Conservation (phyloP, 2,888 invertebrate species). For the Spodoptera exigua region DNA sequence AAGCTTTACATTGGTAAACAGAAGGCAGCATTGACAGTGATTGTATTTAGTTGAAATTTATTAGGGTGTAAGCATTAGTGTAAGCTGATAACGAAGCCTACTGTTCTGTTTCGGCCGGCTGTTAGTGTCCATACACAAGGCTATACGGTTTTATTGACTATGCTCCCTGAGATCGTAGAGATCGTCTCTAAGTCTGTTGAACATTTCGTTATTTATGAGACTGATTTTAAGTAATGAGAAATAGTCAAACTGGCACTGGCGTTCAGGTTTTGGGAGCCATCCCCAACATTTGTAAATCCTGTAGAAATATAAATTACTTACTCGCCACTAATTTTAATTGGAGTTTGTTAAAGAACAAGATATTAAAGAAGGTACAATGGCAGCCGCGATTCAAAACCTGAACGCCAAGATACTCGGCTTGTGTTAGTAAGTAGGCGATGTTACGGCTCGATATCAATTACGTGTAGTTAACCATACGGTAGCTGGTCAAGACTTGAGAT, state of each 20-base stretch:
- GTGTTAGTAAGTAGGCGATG: slow-evolving; percentile 69
- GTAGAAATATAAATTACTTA: neutral
- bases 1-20: slow-evolving; percentile 37
- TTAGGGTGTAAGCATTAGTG: slow-evolving; percentile 76
- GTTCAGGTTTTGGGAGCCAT: slow-evolving; percentile 58
- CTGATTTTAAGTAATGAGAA: slow-evolving; percentile 86
- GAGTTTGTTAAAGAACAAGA: too few species aligned
- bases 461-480: slow-evolving; percentile 77
- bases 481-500: slow-evolving; percentile 73
- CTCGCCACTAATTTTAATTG: too few species aligned
- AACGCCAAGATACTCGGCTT: slow-evolving; percentile 49
- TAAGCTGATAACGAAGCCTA: slow-evolving; percentile 74
- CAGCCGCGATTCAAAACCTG: slow-evolving; percentile 44
- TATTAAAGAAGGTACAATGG: too few species aligned
- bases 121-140: slow-evolving; percentile 66
- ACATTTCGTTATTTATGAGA: slow-evolving; percentile 83
- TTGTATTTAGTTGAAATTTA: slow-evolving; percentile 82
- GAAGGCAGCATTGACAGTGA: slow-evolving; percentile 52
- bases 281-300: neutral
- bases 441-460: slow-evolving; percentile 83
- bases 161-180: slow-evolving; percentile 42
- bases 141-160: slow-evolving; percentile 58
- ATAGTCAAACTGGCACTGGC: slow-evolving; percentile 72
- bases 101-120: slow-evolving; percentile 64
- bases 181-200: slow-evolving; percentile 58